Conservation (phyloP, 2,888 invertebrate genomes). For the Drosophila seclusa region DNA sequence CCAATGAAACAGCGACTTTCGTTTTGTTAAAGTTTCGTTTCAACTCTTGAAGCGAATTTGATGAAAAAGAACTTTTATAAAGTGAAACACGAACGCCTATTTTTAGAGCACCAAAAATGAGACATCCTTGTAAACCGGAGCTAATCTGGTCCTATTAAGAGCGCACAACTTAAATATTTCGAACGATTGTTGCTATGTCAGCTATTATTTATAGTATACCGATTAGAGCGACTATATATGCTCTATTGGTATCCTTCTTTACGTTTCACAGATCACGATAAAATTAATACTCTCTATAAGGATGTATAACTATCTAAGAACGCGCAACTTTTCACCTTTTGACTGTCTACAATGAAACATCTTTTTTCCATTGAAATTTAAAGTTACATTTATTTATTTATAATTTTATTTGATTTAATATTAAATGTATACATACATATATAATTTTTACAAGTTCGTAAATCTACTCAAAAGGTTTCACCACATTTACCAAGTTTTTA, state of each 20-base stretch:
- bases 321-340: not conserved
- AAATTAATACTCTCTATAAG: not conserved
- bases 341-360: not conserved
- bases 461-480: slow-evolving; percentile 73
- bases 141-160: not conserved
- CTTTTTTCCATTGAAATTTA: slow-evolving; percentile 40
- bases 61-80: not conserved
- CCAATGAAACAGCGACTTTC: not conserved
- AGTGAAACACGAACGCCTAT: not conserved
- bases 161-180: not conserved
- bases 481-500: slow-evolving; percentile 60
- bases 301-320: not conserved
- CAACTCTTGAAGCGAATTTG: not conserved
- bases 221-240: not conserved
- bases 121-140: not conserved
- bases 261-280: not conserved
- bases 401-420: slow-evolving; percentile 71
- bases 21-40: not conserved
- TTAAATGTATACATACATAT: slow-evolving; percentile 76
- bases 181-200: not conserved
- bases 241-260: not conserved
- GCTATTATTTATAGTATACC: not conserved
- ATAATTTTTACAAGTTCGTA: slow-evolving; percentile 78
- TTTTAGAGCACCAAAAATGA: too few species aligned
- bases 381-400: slow-evolving; percentile 70